Conservation (phyloP, 2,888 invertebrate genomes). For the Hemithea aestivaria region DNA sequence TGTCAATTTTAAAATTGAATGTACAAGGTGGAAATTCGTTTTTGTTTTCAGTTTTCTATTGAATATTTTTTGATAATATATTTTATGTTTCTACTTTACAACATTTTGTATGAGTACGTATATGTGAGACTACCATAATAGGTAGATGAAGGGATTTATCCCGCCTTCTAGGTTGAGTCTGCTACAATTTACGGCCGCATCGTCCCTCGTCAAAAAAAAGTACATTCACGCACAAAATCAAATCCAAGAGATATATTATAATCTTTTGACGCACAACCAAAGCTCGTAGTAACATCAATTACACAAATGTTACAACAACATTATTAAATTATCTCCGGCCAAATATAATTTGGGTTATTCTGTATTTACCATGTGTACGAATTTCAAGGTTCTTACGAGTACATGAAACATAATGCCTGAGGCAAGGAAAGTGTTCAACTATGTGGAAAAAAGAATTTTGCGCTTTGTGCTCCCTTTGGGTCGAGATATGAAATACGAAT, state of each 20-base stretch:
- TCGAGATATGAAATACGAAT: constrained; percentile 59
- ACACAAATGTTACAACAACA: constrained; percentile 24
- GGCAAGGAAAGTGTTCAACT: constrained; percentile 53
- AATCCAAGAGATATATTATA: constrained; percentile 6
- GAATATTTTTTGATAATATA: constrained; percentile 4
- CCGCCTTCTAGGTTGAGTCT: too few relatives aligned
- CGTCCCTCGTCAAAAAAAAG: too few relatives aligned
- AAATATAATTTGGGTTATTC: constrained; percentile 31
- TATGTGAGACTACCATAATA: too few relatives aligned
- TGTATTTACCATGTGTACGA: constrained; percentile 32
- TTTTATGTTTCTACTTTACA: too few relatives aligned
- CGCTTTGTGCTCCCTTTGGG: constrained; percentile 38
- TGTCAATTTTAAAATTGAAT: constrained; percentile 20
- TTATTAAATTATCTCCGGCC: constrained; percentile 33
- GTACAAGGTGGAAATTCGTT: constrained; percentile 3
- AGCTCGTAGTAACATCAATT: constrained; percentile 24
- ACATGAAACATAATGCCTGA: constrained; percentile 48
- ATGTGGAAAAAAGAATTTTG: constrained; percentile 56
- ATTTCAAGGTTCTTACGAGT: constrained; percentile 36
- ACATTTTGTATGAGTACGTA: too few relatives aligned
- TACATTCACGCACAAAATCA: neutral
- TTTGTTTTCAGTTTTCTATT: constrained; percentile 1
- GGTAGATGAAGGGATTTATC: too few relatives aligned
- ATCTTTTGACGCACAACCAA: constrained; percentile 6
- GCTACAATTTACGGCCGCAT: too few relatives aligned